These are phyloP conservation scores for Scaptomyza montana DNA, from an alignment of 1,140 invertebrate species.

Conservation along the genomic window DNA sequence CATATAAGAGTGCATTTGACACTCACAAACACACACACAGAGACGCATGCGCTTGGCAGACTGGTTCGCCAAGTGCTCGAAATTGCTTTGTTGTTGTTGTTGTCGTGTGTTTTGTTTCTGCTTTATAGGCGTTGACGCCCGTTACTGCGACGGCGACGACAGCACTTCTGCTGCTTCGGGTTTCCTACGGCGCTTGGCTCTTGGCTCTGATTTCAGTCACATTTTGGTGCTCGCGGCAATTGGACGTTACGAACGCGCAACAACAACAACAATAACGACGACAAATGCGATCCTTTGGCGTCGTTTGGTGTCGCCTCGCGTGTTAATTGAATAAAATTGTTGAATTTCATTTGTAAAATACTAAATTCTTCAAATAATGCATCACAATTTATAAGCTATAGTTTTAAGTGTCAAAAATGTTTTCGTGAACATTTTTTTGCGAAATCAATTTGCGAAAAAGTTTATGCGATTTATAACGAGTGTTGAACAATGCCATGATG, in stretches of 20 bases:
- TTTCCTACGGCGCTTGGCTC: slow-evolving; percentile 53
- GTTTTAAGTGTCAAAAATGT: slow-evolving; percentile 32
- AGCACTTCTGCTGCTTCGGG: slow-evolving; percentile 36
- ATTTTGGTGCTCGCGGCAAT: slow-evolving; percentile 80
- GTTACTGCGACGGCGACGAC: slow-evolving; percentile 30
- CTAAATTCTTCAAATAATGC: neutral
- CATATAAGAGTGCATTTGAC: slow-evolving; percentile 14
- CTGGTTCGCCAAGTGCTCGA: slow-evolving; percentile 71
- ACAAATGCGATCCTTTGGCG: slow-evolving; percentile 45
- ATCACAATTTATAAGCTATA: slow-evolving; percentile 11
- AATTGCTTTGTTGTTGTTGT: slow-evolving; percentile 24
- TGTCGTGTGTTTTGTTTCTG: slow-evolving; percentile 21
- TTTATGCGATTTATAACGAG: slow-evolving; percentile 5
- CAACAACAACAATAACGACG: slow-evolving; percentile 18
- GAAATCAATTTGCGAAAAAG: slow-evolving; percentile 17
- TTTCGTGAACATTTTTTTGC: slow-evolving; percentile 38
- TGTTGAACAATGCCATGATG: slow-evolving; percentile 75
- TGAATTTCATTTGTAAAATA: neutral
- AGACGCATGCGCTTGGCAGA: slow-evolving; percentile 51
- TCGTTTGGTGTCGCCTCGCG: slow-evolving; percentile 37
- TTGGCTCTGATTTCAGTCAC: slow-evolving; percentile 77
- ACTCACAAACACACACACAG: slow-evolving; percentile 19
- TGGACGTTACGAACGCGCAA: slow-evolving; percentile 55
- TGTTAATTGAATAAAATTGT: slow-evolving; percentile 38
- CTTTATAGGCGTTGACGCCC: slow-evolving; percentile 58